Percentiles rank a stretch among this genome's conserved stretches.
These are phyloP conservation scores for Phocoena sinus DNA, from an alignment of 2,113 vertebrate species.

Conservation along the genomic window DNA sequence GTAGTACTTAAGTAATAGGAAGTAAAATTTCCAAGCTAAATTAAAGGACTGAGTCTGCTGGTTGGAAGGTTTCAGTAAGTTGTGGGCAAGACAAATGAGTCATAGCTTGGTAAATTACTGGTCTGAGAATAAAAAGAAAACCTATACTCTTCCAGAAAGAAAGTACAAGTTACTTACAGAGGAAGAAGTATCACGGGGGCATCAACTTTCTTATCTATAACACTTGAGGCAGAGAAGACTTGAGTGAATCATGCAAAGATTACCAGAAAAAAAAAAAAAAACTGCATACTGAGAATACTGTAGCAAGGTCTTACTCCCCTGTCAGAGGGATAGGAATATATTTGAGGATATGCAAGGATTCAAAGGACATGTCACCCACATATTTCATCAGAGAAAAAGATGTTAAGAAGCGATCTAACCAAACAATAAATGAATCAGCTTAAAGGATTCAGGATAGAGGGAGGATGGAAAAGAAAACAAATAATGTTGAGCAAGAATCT, in stretches of 20 bases:
- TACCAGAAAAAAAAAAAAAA: not conserved
- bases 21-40: slow-evolving; percentile 12
- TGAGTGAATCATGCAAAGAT: not conserved
- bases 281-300: not conserved
- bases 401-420: not conserved
- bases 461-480: not conserved
- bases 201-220: not conserved
- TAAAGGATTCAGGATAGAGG: not conserved
- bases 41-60: not conserved
- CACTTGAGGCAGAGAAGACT: not conserved
- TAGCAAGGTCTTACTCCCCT: not conserved
- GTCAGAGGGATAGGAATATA: not conserved
- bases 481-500: not conserved
- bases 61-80: not conserved
- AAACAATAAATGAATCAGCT: not conserved
- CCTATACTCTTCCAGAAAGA: not conserved
- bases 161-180: not conserved
- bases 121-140: slow-evolving; percentile 26
- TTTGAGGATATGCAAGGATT: not conserved
- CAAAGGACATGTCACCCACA: not conserved
- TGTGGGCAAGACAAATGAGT: slow-evolving; percentile 23
- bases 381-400: not conserved
- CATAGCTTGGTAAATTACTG: slow-evolving; percentile 27
- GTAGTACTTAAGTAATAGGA: not conserved
- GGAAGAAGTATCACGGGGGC: not conserved